phyloP scores from a whole-genome alignment of 2,113 vertebrate species.

The Ibidorhyncha struthersii region DNA sequence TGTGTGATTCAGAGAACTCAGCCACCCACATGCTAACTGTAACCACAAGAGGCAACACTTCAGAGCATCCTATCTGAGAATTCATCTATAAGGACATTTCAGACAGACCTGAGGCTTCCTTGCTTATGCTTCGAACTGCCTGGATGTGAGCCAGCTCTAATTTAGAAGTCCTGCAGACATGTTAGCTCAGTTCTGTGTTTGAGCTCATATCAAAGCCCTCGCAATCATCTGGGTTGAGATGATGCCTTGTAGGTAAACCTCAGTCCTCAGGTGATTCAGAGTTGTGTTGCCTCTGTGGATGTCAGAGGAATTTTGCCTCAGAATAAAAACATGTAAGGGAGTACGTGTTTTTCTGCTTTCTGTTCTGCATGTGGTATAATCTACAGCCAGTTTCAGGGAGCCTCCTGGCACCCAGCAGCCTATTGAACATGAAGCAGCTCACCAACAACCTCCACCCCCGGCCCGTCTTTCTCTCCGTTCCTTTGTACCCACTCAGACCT shows the following conservation, averaged over 20 bases:
- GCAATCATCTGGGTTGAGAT: background rate
- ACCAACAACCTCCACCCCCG: background rate
- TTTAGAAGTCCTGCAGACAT: constrained; percentile 43
- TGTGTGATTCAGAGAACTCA: constrained; percentile 50
- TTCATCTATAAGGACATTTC: constrained; percentile 37
- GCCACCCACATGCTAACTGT: constrained; percentile 50
- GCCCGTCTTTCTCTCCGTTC: background rate
- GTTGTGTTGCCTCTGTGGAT: background rate
- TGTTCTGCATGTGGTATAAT: background rate
- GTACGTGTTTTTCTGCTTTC: background rate
- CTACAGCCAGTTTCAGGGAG: background rate
- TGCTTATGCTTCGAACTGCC: background rate
- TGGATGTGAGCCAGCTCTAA: constrained; percentile 13
- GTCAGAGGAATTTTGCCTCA: background rate
- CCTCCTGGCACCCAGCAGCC: background rate
- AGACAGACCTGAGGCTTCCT: constrained; percentile 56
- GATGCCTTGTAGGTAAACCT: constrained; percentile 35
- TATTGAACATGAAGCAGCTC: background rate
- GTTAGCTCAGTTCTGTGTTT: constrained; percentile 41
- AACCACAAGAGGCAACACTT: constrained; percentile 61
- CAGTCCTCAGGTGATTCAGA: constrained; percentile 6
- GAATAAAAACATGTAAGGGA: background rate
- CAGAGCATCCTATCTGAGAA: constrained; percentile 47
- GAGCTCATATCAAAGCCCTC: constrained; percentile 42
- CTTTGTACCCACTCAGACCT: background rate